A percentile compares a stretch with the other conserved stretches of the same genome.
Evolutionary conservation across 2,888 invertebrate species (phyloP).

Genomic region (Acrocyrtus sp.): DNA sequence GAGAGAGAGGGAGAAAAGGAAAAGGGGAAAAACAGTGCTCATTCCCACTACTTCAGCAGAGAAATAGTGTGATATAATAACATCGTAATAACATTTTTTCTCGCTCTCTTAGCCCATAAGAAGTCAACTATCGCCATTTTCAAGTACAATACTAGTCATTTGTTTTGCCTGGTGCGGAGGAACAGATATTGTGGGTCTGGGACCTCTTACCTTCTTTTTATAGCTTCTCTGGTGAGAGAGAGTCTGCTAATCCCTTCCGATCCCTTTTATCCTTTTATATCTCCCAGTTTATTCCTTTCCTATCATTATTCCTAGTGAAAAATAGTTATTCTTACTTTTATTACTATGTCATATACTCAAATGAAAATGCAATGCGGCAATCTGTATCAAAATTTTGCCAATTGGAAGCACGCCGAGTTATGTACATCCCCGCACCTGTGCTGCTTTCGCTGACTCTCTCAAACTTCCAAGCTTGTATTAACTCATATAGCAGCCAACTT

Average conservation of each 20-base stretch:
- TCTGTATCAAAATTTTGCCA: no score
- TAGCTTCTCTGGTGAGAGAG: conserved; percentile 18
- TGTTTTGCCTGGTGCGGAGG: conserved; percentile 47
- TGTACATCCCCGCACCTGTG: no score
- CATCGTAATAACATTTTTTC: conserved; percentile 41
- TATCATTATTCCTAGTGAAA: not conserved
- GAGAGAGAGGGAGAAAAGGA: no score
- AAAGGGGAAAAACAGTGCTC: no score
- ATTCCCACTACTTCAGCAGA: not conserved
- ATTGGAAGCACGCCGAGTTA: no score
- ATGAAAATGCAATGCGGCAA: no score
- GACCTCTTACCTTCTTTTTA: conserved; percentile 56
- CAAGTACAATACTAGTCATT: conserved; percentile 48
- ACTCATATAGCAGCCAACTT: no score
- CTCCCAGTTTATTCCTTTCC: not conserved
- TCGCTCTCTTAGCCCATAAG: conserved; percentile 7
- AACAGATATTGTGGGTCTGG: conserved; percentile 60
- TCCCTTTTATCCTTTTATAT: conserved; percentile 15
- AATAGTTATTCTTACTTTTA: no score
- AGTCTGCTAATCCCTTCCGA: conserved; percentile 46
- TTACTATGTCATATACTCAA: no score
- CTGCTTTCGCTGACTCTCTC: no score
- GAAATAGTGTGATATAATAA: conserved; percentile 23
- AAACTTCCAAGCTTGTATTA: no score
- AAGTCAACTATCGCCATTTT: not conserved